phyloP scores from a whole-genome alignment of 2,113 vertebrate species.

The Coptodon bakossiorum region DNA sequence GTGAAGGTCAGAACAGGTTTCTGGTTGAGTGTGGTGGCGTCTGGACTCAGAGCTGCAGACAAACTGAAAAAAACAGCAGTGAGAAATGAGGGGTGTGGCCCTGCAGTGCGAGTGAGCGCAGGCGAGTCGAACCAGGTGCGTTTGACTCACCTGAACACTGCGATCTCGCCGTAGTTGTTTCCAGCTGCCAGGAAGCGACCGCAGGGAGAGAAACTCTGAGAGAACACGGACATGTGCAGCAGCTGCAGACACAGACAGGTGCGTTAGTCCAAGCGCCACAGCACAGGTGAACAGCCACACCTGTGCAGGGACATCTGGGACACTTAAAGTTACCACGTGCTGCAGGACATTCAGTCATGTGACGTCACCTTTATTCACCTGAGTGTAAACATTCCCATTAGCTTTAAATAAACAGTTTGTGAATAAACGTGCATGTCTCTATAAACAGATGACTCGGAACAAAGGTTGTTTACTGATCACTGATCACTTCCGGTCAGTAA shows the following conservation, averaged over 20 bases:
- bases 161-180: conserved; percentile 86
- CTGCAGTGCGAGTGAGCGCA: not conserved
- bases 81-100: not conserved
- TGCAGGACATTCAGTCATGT: not conserved
- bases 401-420: not conserved
- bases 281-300: not conserved
- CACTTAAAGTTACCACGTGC: not conserved
- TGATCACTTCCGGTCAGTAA: not conserved
- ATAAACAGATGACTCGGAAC: not conserved
- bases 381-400: not conserved
- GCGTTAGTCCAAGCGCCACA: not conserved
- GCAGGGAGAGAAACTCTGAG: conserved; percentile 85
- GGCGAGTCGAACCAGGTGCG: not conserved
- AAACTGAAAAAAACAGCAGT: conserved; percentile 62
- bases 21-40: conserved; percentile 74
- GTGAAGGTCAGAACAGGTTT: conserved; percentile 79
- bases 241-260: conserved; percentile 45
- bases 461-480: not conserved
- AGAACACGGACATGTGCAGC: conserved; percentile 87
- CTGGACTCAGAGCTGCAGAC: conserved; percentile 81
- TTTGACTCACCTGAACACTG: conserved; percentile 79
- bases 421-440: not conserved
- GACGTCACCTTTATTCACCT: not conserved
- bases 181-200: conserved; percentile 82
- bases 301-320: not conserved